Base-by-base conservation (phyloP, 2,797 vertebrate genomes). In the Myiotriccus ornatus region DNA sequence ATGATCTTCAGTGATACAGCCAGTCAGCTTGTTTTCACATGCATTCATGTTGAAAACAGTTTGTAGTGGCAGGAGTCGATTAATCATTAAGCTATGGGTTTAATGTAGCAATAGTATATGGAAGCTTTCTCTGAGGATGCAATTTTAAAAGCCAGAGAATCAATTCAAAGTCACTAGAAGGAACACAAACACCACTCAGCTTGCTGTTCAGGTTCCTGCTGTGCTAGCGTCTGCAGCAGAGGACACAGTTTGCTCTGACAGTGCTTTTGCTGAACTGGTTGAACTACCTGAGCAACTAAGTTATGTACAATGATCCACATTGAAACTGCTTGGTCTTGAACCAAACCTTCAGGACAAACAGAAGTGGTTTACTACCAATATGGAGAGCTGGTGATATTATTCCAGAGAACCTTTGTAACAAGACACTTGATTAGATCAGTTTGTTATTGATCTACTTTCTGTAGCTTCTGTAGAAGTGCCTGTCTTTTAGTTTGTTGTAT, bases 1-100 rank as follows among this genome's bases (percentile, higher is more conserved):
- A 47, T 90, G 84, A 96, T 95, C 82, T 95, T 90, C 34, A 83
- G 56, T 69, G 47, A 56, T 52, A 93, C 21, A 93, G 30, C 25
- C 37, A 93, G 64, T 94, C 37, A 93, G 69, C 94, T 96, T 94
- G 32, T 44, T 95, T 95, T 94, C 35, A 56, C 32, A 27, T 24
- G 22, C 53, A 82, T 87, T 97, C 32, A n/a, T 60, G 52, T 73
- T 84, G 87, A 95, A 91, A 93, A 93, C 22, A 52, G 69, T 47
- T 86, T 81, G 79, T 7, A 78, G 75, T 47, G 47, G 32, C 47
- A 97, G 62, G 28, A 96, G 73, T 47, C 81, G 75, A 93, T 91
- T 91, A 95, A 96, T 95, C 81, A 56, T 75, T 89, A 92, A 75
- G 46, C 32, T 87, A 50, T 41, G 44, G 19, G 62, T 94, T 96